Conservation (phyloP, 2,888 invertebrate species). For the Eumacrocentrus americanus region DNA sequence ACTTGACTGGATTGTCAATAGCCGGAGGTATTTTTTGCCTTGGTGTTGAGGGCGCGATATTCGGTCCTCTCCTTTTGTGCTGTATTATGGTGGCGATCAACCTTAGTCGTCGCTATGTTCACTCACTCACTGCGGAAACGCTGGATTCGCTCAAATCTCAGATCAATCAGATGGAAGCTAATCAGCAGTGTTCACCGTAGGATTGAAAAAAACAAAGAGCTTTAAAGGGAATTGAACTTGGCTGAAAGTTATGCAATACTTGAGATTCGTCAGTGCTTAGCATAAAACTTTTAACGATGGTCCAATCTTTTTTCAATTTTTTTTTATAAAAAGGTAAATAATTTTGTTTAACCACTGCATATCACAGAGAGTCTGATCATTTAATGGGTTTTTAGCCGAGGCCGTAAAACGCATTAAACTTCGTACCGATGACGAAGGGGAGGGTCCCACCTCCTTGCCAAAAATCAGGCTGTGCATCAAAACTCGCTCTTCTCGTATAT, state of each 20-base stretch:
- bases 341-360: too few relatives aligned
- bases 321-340: too few relatives aligned
- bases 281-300: too few relatives aligned
- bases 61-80: conserved; percentile 94
- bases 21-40: conserved; percentile 98
- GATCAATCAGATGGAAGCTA: conserved; percentile 39
- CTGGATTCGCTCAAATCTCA: conserved; percentile 47
- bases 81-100: conserved; percentile 92
- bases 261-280: too few relatives aligned
- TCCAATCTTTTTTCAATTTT: too few relatives aligned
- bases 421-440: conserved; percentile 53
- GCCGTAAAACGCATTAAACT: conserved; percentile 58
- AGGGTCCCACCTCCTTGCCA: conserved; percentile 51
- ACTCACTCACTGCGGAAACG: conserved; percentile 68
- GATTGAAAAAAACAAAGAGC: conserved; percentile 29
- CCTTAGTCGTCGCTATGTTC: conserved; percentile 63
- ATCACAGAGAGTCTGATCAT: too few relatives aligned
- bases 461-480: conserved; percentile 55
- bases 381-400: conserved; percentile 53
- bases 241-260: conserved; percentile 29
- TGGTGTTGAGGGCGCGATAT: conserved; percentile 95
- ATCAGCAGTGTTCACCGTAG: conserved; percentile 13
- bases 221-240: too few relatives aligned
- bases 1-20: conserved; percentile 94
- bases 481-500: conserved; percentile 31